Conservation (phyloP, 2,797 vertebrate species). For the Girardinus metallicus region DNA sequence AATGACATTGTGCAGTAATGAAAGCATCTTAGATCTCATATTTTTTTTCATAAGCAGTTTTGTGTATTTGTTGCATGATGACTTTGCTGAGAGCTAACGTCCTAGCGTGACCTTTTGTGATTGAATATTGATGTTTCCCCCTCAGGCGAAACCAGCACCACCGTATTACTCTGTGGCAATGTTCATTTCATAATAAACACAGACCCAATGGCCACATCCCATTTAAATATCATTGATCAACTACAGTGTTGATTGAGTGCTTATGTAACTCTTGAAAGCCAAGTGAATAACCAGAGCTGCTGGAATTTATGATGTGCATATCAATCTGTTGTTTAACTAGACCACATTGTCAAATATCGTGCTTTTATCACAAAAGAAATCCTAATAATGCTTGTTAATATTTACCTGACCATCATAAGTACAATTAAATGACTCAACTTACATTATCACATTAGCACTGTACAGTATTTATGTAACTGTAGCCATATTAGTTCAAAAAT, state of each 20-base stretch:
- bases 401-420: background rate
- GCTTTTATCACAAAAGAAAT: background rate
- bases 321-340: background rate
- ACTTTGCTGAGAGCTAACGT: slow-evolving; percentile 5
- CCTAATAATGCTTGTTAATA: background rate
- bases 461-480: background rate
- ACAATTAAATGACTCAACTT: background rate
- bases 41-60: background rate
- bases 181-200: slow-evolving; percentile 35
- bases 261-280: background rate
- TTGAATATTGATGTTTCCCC: slow-evolving; percentile 55
- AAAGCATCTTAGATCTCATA: background rate
- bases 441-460: background rate
- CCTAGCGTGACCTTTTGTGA: slow-evolving; percentile 25
- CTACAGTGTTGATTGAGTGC: background rate
- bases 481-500: background rate
- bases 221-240: slow-evolving; percentile 27
- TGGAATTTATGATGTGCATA: background rate
- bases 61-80: background rate
- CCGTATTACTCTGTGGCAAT: slow-evolving; percentile 21
- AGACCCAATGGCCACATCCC: slow-evolving; percentile 1
- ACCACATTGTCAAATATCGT: background rate
- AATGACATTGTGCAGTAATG: background rate
- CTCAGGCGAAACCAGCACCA: slow-evolving; percentile 27
- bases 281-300: background rate